Conservation (phyloP, 2,888 invertebrate genomes). For the Pollenia griseotomentosa region DNA sequence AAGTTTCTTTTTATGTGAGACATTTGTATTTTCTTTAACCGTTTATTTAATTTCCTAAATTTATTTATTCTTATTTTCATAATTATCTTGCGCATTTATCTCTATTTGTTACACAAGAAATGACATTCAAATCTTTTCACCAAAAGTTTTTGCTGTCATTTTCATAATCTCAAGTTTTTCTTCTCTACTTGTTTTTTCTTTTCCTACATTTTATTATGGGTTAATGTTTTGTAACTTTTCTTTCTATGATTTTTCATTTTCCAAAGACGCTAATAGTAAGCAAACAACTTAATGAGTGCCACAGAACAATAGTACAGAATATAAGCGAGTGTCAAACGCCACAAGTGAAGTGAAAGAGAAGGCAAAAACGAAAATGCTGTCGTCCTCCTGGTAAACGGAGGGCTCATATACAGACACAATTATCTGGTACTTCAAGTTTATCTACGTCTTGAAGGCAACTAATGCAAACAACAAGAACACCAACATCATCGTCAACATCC, state of each 20-base stretch:
- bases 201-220: background rate
- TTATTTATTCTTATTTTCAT: slow-evolving; percentile 20
- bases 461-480: slow-evolving; percentile 7
- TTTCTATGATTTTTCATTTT: slow-evolving; percentile 28
- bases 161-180: slow-evolving; percentile 41
- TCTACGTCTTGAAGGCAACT: slow-evolving; percentile 39
- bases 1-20: too few relatives aligned
- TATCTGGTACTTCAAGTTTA: slow-evolving; percentile 53
- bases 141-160: slow-evolving; percentile 48
- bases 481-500: slow-evolving; percentile 24
- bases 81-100: slow-evolving; percentile 34
- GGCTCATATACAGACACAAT: slow-evolving; percentile 28
- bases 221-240: slow-evolving; percentile 1
- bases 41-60: background rate
- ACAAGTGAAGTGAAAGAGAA: slow-evolving; percentile 20
- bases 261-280: slow-evolving; percentile 70
- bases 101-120: slow-evolving; percentile 20
- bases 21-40: background rate
- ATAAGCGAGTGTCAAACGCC: slow-evolving; percentile 54
- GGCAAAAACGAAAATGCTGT: background rate
- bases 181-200: background rate
- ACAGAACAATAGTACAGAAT: slow-evolving; percentile 51
- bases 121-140: slow-evolving; percentile 47
- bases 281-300: slow-evolving; percentile 73
- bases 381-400: slow-evolving; percentile 1